Conservation (phyloP, 1,140 invertebrate species). For the Aphaenogaster floridana region DNA sequence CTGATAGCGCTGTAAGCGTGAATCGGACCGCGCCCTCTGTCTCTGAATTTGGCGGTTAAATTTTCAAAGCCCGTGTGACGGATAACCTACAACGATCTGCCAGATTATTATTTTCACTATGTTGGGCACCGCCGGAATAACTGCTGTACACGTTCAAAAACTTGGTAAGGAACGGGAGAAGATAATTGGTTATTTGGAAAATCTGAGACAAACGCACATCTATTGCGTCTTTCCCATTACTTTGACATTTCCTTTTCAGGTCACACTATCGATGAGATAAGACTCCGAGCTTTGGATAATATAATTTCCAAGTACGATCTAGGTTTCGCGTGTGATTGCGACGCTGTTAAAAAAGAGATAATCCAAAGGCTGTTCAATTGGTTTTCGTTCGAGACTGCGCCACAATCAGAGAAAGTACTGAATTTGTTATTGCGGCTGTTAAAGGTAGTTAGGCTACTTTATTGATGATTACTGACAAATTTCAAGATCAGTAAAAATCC, state of each 20-base stretch:
- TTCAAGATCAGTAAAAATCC: neutral
- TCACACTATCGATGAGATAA: constrained; percentile 84
- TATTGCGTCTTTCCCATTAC: neutral
- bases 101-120: constrained; percentile 34
- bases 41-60: constrained; percentile 61
- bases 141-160: constrained; percentile 67
- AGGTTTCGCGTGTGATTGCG: constrained; percentile 82
- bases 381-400: constrained; percentile 82
- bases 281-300: constrained; percentile 82
- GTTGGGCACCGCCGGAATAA: constrained; percentile 64
- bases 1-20: too few species aligned
- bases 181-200: neutral
- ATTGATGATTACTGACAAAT: constrained; percentile 42
- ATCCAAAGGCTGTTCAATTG: constrained; percentile 84
- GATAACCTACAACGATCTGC: constrained; percentile 48
- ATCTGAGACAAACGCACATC: neutral
- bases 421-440: constrained; percentile 81
- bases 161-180: constrained; percentile 41
- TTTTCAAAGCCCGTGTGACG: constrained; percentile 46
- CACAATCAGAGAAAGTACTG: constrained; percentile 82
- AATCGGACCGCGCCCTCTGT: too few species aligned
- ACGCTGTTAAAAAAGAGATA: constrained; percentile 83
- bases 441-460: constrained; percentile 79
- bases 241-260: constrained; percentile 72
- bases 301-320: constrained; percentile 84